A percentile compares a stretch with the other conserved stretches of the same genome.
Conservation (phyloP, 2,888 invertebrate species). For the Drosophila subsilvestris region DNA sequence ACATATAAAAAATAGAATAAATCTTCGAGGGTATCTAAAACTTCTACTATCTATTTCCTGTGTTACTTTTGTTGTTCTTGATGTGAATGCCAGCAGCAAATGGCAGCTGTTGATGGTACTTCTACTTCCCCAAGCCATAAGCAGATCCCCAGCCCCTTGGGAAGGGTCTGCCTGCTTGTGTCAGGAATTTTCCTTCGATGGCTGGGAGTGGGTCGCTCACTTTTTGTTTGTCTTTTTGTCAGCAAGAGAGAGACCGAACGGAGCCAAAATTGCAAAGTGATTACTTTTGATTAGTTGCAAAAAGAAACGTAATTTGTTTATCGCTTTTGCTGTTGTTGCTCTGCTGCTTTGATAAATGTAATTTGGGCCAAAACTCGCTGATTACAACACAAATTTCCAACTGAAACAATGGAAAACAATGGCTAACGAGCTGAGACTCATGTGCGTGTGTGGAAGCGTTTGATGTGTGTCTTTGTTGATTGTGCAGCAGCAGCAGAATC, state of each 20-base stretch:
- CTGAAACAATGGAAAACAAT: conserved; percentile 20
- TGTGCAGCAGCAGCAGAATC: too few species aligned
- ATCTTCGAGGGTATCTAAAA: background rate
- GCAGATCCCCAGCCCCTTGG: background rate
- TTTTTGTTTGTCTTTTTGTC: conserved; percentile 75
- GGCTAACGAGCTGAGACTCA: conserved; percentile 57
- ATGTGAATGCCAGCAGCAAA: conserved; percentile 69
- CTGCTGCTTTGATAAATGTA: conserved; percentile 67
- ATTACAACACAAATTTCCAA: conserved; percentile 56
- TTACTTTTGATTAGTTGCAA: conserved; percentile 80
- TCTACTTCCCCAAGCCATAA: background rate
- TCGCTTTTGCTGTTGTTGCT: conserved; percentile 44
- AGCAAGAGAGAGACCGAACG: conserved; percentile 38
- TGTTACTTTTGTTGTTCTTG: conserved; percentile 44
- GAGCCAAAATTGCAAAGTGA: conserved; percentile 75
- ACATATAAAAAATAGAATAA: too few species aligned
- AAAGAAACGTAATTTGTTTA: conserved; percentile 79
- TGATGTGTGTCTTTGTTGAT: conserved; percentile 20
- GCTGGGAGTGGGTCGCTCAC: conserved; percentile 37
- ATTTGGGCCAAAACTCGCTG: conserved; percentile 62
- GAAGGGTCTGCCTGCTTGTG: conserved; percentile 49
- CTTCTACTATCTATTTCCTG: background rate
- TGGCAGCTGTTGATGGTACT: conserved; percentile 69
- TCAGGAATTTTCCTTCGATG: conserved; percentile 52
- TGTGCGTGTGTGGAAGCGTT: conserved; percentile 10